phyloP scores from a whole-genome alignment of 2,113 vertebrate genomes.

The Centropristis striata region DNA sequence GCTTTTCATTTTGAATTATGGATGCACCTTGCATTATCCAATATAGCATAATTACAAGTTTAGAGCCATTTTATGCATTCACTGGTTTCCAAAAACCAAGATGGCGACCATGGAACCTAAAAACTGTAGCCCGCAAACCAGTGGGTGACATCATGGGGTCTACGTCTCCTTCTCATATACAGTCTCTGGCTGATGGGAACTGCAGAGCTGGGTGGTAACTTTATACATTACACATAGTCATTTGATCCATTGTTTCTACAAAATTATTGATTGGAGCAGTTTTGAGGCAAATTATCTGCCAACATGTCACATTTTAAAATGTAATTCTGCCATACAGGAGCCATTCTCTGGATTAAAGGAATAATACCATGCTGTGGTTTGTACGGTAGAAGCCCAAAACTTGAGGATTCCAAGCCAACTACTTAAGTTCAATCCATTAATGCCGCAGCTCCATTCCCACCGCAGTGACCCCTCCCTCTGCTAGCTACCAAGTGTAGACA shows the following conservation, averaged over 20 bases:
- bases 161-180: too few relatives aligned
- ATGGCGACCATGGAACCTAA: too few relatives aligned
- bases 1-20: too few relatives aligned
- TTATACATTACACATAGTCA: background rate
- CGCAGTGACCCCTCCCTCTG: slow-evolving; percentile 39
- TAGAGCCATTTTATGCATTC: too few relatives aligned
- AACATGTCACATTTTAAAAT: background rate
- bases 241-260: background rate
- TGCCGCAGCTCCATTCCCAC: slow-evolving; percentile 53
- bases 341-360: background rate
- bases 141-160: too few relatives aligned
- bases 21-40: too few relatives aligned
- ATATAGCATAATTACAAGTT: too few relatives aligned
- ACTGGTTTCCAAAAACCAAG: too few relatives aligned
- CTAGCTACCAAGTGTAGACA: slow-evolving; percentile 65
- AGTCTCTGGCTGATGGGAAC: background rate
- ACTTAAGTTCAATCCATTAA: slow-evolving; percentile 66
- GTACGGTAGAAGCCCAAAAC: background rate
- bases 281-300: background rate
- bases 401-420: slow-evolving; percentile 14
- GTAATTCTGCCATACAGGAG: background rate
- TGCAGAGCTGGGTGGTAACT: background rate
- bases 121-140: too few relatives aligned
- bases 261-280: background rate
- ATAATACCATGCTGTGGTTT: background rate